Base-by-base conservation (phyloP, 2,888 invertebrate species). In the Azorinus chamasolen region DNA sequence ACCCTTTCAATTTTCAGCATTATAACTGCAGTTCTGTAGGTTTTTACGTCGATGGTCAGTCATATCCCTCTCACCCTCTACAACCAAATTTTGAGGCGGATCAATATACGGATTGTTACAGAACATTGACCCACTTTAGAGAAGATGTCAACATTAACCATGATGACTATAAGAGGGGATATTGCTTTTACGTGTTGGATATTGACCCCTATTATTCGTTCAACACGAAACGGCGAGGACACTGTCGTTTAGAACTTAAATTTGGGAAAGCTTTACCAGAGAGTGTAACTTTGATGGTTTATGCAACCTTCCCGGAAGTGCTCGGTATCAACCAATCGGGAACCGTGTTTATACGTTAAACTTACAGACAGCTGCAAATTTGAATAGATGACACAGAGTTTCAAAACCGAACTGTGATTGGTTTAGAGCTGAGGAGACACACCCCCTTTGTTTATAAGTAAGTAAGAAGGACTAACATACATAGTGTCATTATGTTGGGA, bases 1-100 rank as follows among this genome's bases (percentile, higher is more conserved):
- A 71, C 5, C 77, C 73, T 0, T 70, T 74, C 43, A 71, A 74
- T 46, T 80, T 81, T 68, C 66, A 77, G 54, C 64, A 59, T 46
- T 72, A 20, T 48, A 48, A 66, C 22, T 73, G 65, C 25, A 61
- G 18, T 55, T 61, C 25, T 8, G 48, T 65, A 25, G 72, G 59
- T 3, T 27, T 72, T 1, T 72, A 65, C 54, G 37, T 81, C 6
- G 80, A 81, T 45, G 77, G 77, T 18, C 68, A 75, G 45, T 72
- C 68, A 0, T 32, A 59, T 0, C 81, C 75, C 0, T 39, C 62
- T 3, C 63, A 75, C 50, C 75, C 72, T 8, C 22, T n/a, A n/a
- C n/a, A n/a, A n/a, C n/a, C n/a, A 1, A 68, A 82, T n/a, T 82
- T 66, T 20, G 18, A 12, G 0, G 59, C 59, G 5, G 57, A 48